Evolutionary conservation across 1,140 invertebrate genomes (phyloP).

Genomic region (Bombus polaris): DNA sequence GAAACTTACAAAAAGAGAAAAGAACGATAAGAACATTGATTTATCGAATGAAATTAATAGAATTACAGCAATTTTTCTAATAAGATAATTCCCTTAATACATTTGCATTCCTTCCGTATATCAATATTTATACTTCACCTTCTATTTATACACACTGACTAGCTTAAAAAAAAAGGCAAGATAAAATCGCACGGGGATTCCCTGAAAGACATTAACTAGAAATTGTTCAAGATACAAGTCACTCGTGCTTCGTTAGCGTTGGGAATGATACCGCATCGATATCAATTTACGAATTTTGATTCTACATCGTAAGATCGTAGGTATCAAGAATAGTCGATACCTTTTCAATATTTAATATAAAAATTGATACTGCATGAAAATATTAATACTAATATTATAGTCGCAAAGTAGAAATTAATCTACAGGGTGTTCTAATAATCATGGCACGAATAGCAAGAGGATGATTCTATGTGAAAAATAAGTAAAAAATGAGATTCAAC

Average conservation of each 20-base stretch:
- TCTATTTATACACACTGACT: not conserved
- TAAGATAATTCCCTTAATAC: not conserved
- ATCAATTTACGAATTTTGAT: not conserved
- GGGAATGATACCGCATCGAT: not conserved
- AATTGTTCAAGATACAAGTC: not conserved
- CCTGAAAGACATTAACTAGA: not conserved
- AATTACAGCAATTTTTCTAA: not conserved
- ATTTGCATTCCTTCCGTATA: not conserved
- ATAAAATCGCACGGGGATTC: not conserved
- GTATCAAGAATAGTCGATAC: not conserved
- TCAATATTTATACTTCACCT: not conserved
- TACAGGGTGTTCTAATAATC: too few species aligned
- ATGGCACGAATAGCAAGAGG: too few species aligned
- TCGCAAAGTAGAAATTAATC: too few species aligned
- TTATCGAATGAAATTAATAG: too few species aligned
- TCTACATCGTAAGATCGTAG: not conserved
- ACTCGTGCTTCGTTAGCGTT: not conserved
- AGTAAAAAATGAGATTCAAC: too few species aligned
- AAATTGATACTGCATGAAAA: too few species aligned
- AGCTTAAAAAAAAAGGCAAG: not conserved
- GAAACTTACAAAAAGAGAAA: too few species aligned
- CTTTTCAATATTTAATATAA: not conserved
- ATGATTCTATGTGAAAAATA: too few species aligned
- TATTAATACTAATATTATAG: too few species aligned
- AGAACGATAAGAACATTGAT: too few species aligned